phyloP scores from a whole-genome alignment of 2,888 invertebrate genomes.

The Athalia rosae region DNA sequence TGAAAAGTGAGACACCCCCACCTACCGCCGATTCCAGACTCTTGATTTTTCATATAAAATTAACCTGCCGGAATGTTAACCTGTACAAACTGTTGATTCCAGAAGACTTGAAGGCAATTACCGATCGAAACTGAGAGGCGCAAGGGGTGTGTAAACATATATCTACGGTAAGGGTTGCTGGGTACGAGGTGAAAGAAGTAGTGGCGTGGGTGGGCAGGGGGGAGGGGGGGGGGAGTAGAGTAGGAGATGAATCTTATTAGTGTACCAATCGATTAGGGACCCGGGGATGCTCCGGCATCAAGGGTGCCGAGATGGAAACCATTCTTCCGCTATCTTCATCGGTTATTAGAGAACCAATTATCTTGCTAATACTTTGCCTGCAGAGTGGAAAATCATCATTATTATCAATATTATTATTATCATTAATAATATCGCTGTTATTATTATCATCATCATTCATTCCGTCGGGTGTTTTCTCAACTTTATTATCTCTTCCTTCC shows the following conservation, averaged over 20 bases:
- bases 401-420: not conserved
- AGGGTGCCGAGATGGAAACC: constrained; percentile 40
- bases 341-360: constrained; percentile 44
- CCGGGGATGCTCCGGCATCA: constrained; percentile 23
- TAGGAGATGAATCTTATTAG: constrained; percentile 56
- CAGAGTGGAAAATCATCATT: constrained; percentile 28
- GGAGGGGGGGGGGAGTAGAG: not conserved
- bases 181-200: not conserved
- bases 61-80: no score
- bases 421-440: not conserved
- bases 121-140: constrained; percentile 48
- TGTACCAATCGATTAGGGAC: constrained; percentile 54
- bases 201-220: not conserved
- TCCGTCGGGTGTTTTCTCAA: not conserved
- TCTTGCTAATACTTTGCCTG: constrained; percentile 35
- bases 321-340: constrained; percentile 45
- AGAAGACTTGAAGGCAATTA: constrained; percentile 56
- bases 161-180: no score
- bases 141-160: constrained; percentile 41
- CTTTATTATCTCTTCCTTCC: no score
- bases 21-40: no score
- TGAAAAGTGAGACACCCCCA: no score
- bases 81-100: constrained; percentile 53
- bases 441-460: not conserved
- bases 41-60: no score